phyloP scores from a whole-genome alignment of 2,888 invertebrate genomes.

The Julus scandinavius region DNA sequence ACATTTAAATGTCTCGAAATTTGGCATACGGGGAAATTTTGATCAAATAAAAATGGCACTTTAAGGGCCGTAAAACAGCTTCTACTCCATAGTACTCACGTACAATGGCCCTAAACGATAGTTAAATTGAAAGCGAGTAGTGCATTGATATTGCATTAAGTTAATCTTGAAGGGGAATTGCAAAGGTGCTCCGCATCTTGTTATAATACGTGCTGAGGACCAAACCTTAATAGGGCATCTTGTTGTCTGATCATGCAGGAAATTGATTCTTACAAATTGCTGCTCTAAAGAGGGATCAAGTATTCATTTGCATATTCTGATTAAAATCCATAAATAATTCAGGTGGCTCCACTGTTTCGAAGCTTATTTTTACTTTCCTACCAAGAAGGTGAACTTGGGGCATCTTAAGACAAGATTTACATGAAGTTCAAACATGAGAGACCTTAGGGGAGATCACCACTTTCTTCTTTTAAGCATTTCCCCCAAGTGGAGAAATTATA shows the following conservation, averaged over 20 bases:
- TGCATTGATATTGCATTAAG: not conserved
- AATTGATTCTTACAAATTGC: not conserved
- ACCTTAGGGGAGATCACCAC: not conserved
- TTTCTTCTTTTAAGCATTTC: not conserved
- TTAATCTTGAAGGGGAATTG: not conserved
- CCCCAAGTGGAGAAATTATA: too few relatives aligned
- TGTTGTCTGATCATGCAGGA: not conserved
- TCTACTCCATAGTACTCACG: too few relatives aligned
- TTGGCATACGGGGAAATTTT: not conserved
- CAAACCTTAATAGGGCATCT: not conserved
- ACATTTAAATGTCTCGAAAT: constrained; percentile 8
- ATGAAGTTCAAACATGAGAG: not conserved
- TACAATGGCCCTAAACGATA: not conserved
- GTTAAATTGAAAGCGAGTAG: not conserved
- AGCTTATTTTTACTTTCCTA: not conserved
- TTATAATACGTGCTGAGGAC: not conserved
- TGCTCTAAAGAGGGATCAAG: not conserved
- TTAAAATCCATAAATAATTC: not conserved
- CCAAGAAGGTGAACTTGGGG: not conserved
- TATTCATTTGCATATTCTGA: constrained; percentile 8
- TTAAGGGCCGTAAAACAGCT: not conserved
- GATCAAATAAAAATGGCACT: constrained; percentile 7
- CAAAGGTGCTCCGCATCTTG: too few relatives aligned
- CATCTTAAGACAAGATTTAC: not conserved
- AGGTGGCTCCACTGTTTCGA: not conserved